Percentiles rank a stretch among this genome's conserved stretches.
Evolutionary conservation across 30 jellyfish, hydroid and myxozoan genomes (phyloP).

Genomic region (Turritopsis dohrnii): DNA sequence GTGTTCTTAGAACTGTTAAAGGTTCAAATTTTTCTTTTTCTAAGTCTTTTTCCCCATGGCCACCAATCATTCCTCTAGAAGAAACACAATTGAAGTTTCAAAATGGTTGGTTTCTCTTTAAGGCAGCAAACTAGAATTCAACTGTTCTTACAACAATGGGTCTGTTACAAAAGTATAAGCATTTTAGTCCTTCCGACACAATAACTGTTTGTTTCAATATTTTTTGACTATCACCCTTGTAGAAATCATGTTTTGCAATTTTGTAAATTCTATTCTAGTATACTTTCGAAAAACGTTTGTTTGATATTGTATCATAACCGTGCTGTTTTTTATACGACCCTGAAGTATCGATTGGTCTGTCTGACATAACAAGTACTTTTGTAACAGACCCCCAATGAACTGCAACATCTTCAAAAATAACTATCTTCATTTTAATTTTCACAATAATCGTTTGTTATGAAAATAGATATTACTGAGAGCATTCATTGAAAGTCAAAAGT

Average conservation of each 20-base stretch:
- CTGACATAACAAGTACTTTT: no score
- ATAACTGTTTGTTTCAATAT: no score
- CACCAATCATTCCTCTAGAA: slow-evolving; percentile 61
- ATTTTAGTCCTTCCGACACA: no score
- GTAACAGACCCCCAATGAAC: no score
- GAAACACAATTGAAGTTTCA: not conserved
- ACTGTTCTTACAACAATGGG: not conserved
- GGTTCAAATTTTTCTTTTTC: slow-evolving; percentile 53
- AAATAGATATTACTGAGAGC: not conserved
- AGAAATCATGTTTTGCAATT: no score
- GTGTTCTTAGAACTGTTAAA: slow-evolving; percentile 40
- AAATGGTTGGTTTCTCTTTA: not conserved
- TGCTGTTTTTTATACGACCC: no score
- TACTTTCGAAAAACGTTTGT: no score
- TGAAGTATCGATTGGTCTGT: no score
- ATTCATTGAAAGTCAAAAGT: not conserved
- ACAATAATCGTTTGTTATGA: not conserved
- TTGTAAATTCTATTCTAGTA: no score
- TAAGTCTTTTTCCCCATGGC: slow-evolving; percentile 78
- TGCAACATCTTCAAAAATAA: not conserved
- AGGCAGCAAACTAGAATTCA: not conserved
- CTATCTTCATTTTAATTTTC: not conserved
- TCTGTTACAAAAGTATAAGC: no score
- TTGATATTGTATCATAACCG: no score
- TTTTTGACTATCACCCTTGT: no score